Evolutionary conservation across 2,113 vertebrate species (phyloP), one percentile per base, ranked within the genome.

Genomic region (Nycticryphes semicollaris): DNA sequence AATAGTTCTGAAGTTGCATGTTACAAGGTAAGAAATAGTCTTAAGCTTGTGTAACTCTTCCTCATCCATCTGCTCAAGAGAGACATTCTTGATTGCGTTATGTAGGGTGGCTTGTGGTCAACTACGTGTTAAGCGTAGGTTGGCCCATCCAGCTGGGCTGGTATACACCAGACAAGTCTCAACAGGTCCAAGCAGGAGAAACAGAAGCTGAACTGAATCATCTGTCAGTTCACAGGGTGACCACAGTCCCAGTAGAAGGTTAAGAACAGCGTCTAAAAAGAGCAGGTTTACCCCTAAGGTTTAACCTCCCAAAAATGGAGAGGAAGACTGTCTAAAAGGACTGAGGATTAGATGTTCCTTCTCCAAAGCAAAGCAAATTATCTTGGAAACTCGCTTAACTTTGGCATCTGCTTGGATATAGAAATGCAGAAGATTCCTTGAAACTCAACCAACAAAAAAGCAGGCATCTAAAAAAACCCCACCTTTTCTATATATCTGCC

Each of bases 61-160:
- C 18, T 80, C 5, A 22, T 11, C 31, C 60, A 72, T 11, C 22
- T 73, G 69, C 74, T 62, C 70, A 56, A 53, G 51, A 56, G 1
- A 84, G 30, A 83, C 4, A 3, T 3, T 27, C 23, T 8, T 67
- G 23, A 54, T 2, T 35, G 30, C 3, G 0, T 10, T 10, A n/a
- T 2, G 20, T 9, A 48, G 53, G 43, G 21, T 48, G 27, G 39
- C 47, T 70, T 94, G 76, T 0, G 0, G 74, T 68, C 53, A 92
- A 48, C 14, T 77, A 41, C 43, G 35, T 1, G 13, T 53, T 73
- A 60, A 76, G 62, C 1, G 0, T 7, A 80, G 62, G 30, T 66
- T 45, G 51, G 56, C 56, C 56, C 84, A 69, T 86, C 48, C 54
- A 86, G 68, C 68, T 74, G 39, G 53, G 62, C 74, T 85, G 48